These are phyloP conservation scores for Lasiommata megera DNA, from an alignment of 2,888 invertebrate genomes.

Conservation along the genomic window DNA sequence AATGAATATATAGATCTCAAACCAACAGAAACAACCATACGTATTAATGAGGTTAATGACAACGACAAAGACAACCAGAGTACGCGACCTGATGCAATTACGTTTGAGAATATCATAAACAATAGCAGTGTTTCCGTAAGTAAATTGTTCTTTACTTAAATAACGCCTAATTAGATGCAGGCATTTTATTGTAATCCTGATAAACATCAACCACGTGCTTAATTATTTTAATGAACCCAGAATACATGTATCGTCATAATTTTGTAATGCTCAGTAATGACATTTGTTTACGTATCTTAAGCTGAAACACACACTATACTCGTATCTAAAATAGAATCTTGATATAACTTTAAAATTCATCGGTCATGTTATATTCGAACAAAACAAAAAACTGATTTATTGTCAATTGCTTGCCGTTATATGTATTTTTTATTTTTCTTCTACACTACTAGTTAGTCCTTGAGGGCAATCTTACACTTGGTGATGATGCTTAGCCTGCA, in stretches of 20 bases:
- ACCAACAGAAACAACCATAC: conserved; percentile 34
- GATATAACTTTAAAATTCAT: too few relatives aligned
- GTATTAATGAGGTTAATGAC: conserved; percentile 8
- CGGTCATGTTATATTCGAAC: too few relatives aligned
- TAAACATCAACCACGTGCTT: conserved; percentile 11
- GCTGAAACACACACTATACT: too few relatives aligned
- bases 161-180: conserved; percentile 10
- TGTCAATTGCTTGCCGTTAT: too few relatives aligned
- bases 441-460: too few relatives aligned
- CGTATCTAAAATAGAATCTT: too few relatives aligned
- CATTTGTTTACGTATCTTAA: too few relatives aligned
- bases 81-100: conserved; percentile 7
- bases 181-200: conserved; percentile 3
- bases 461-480: too few relatives aligned
- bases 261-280: too few relatives aligned
- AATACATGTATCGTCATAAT: not conserved
- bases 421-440: too few relatives aligned
- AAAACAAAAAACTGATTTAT: too few relatives aligned
- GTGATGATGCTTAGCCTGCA: too few relatives aligned
- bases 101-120: conserved; percentile 12
- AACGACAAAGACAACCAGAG: not conserved
- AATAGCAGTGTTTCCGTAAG: conserved; percentile 24
- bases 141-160: conserved; percentile 16
- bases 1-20: conserved; percentile 51
- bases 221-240: conserved; percentile 3